These are phyloP conservation scores for Ichneumoninae sp. DNA, from an alignment of 2,888 invertebrate genomes.

Conservation along the genomic window DNA sequence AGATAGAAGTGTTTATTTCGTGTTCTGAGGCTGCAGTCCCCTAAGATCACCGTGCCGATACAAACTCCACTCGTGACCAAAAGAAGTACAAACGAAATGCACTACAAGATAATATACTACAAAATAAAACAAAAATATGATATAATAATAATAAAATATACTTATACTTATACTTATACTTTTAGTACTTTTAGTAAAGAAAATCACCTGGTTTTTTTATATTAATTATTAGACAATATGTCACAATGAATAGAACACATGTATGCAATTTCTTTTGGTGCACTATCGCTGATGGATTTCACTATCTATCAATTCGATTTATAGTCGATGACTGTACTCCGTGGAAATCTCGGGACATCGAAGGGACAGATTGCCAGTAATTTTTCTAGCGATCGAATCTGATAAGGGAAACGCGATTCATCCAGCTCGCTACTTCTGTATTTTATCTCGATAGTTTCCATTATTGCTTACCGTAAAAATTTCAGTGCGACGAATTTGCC, in stretches of 20 bases:
- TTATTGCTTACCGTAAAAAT: neutral
- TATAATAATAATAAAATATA: no score
- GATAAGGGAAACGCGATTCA: slow-evolving; percentile 36
- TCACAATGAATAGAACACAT: neutral
- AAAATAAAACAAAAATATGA: no score
- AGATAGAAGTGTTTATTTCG: no score
- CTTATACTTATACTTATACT: no score
- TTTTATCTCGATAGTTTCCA: neutral
- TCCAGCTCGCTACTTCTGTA: neutral
- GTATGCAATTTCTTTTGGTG: neutral
- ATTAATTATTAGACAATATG: no score
- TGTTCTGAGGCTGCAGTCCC: no score
- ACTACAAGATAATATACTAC: no score
- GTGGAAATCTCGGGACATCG: slow-evolving; percentile 33
- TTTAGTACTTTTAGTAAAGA: no score
- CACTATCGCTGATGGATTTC: neutral
- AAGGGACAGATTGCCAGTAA: slow-evolving; percentile 38
- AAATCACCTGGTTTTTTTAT: no score
- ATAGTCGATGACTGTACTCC: slow-evolving; percentile 11
- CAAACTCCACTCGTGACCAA: no score
- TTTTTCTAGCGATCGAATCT: slow-evolving; percentile 23
- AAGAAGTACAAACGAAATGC: no score
- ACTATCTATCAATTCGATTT: slow-evolving; percentile 11
- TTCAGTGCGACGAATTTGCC: neutral
- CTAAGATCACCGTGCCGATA: no score